Base-by-base conservation (phyloP, 2,888 invertebrate genomes). In the Pasiphila rectangulata region DNA sequence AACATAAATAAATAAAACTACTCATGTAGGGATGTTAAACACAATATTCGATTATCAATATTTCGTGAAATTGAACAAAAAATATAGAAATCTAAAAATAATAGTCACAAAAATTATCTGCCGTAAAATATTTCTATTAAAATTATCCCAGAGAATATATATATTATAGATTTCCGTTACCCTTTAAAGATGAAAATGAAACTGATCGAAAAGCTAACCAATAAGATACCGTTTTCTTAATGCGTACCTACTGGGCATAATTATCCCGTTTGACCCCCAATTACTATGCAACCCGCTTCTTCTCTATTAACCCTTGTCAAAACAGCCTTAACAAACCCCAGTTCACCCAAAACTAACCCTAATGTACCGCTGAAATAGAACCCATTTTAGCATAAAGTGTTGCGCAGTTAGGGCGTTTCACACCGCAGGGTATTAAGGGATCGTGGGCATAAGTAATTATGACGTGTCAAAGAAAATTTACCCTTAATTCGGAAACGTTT, bases 231-330 rank as follows among this genome's bases (percentile, higher is more conserved):
- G 40, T 39, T 49, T 49, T 58, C 55, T 56, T 58, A 55, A 54
- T 57, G 51, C 46, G 35, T 42, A 46, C 40, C 43, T 43, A 48
- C 19, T 32, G 42, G 53, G 49, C 52, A 58, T 60, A 60, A 62
- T 62, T 57, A 58, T 48, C 40, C 39, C 44, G 42, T 54, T 54
- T 54, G 52, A 59, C 58, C 59, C 57, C 1, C 41, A 37, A 51
- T 63, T 60, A 56, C 57, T 63, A 63, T 63, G 63, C 61, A 57
- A 37, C 57, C 59, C 58, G 43, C 54, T 44, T 58, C 51, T 36
- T 13, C 35, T 35, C 29, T 38, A 49, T 41, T 38, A 35, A 25
- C 40, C 37, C 30, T 30, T 48, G 32, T 49, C 53, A 46, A 50
- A 43, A 52, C 10, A 37, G 25, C 46, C 35, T 38, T 29, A 34